Base-by-base conservation (phyloP, 2,113 vertebrate species). In the Hyla sarda region DNA sequence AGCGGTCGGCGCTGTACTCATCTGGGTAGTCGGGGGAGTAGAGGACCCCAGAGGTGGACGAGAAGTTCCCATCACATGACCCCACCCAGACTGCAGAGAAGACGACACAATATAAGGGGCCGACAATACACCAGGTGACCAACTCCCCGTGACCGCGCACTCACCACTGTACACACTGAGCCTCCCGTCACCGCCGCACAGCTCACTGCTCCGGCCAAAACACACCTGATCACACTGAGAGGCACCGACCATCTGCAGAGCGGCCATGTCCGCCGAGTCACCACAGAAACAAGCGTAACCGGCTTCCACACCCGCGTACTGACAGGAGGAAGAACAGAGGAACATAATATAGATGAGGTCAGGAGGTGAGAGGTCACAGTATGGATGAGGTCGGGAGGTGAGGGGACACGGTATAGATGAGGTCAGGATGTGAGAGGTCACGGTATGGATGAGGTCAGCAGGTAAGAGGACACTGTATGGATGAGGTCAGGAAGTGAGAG, bases 21-120 rank as follows among this genome's bases (percentile, higher is more conserved):
- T 93, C 92, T 0, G 93, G 93, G 77, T 91, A 93, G 71, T 92
- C 90, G 16, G 93, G 93, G 37, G 93, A 93, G 84, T 93, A 93
- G 60, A 93, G 77, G 76, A 93, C 93, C 6, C 92, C 28, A 88
- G 88, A 1, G 88, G 82, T 0, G 19, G 90, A 89, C 0, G 92
- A 91, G 88, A 90, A 88, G 88, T 92, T 93, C 10, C 91, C 90
- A 84, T 90, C 89, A 58, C 93, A 93, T 34, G 93, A 90, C 8
- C 93, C 92, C 74, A 93, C 90, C 0, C 92, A 93, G n/a, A 92
- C 93, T 93, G 89, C 2, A 32, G 85, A 23, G 8, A 12, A n/a
- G 41, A 45, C 4, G 41, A 45, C 5, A 45, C 10, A n/a, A n/a
- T n/a, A n/a, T n/a, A n/a, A n/a, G 41, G 41, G 41, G 41, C 41